Evolutionary conservation across 2,797 vertebrate species (phyloP).

Genomic region (Ibycter americanus): DNA sequence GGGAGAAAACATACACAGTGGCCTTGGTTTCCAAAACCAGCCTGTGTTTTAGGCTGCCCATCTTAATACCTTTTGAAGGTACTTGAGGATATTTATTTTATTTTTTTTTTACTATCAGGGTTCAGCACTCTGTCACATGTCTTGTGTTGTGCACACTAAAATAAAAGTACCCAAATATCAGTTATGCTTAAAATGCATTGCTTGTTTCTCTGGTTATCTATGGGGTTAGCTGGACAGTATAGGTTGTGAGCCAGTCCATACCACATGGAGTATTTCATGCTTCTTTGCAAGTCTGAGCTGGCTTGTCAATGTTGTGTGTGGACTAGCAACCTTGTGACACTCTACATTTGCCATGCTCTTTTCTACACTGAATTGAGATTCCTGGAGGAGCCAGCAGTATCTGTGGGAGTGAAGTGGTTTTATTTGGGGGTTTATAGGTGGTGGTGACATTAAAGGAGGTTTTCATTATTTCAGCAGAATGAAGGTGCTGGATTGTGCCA

Average conservation of each 20-base stretch:
- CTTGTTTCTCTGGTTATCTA: background rate
- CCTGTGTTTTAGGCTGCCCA: background rate
- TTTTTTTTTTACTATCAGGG: background rate
- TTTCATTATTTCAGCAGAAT: background rate
- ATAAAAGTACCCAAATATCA: background rate
- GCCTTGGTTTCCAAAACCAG: background rate
- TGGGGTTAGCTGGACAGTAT: background rate
- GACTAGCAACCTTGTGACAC: background rate
- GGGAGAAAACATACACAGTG: background rate
- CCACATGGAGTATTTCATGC: background rate
- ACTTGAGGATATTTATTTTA: background rate
- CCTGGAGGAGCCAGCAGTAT: background rate
- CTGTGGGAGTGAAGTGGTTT: background rate
- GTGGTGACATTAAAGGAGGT: background rate
- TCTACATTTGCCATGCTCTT: background rate
- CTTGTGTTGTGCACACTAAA: background rate
- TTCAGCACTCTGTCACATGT: background rate
- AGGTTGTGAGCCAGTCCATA: background rate
- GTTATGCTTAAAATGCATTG: background rate
- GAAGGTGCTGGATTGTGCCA: background rate
- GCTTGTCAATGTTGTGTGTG: background rate
- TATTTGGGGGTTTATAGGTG: background rate
- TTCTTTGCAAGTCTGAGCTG: background rate
- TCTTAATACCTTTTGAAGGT: background rate
- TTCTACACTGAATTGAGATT: background rate